These are phyloP conservation scores for Hirtodrosophila cameraria DNA, from an alignment of 2,888 invertebrate species.

Conservation along the genomic window DNA sequence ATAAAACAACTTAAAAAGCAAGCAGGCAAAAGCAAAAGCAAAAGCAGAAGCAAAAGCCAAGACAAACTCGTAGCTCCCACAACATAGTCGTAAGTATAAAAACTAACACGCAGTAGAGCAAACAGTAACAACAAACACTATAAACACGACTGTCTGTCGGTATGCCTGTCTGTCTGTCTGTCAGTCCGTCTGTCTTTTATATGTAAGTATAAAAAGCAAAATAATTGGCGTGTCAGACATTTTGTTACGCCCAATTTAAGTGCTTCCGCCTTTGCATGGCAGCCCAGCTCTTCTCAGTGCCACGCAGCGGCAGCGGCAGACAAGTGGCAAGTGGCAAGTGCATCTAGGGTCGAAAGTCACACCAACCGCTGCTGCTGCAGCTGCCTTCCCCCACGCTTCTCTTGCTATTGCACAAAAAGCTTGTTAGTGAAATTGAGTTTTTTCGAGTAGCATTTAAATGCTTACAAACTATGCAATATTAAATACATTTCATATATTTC, in stretches of 20 bases:
- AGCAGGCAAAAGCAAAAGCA: slow-evolving; percentile 65
- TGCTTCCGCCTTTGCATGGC: slow-evolving; percentile 65
- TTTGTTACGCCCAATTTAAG: slow-evolving; percentile 77
- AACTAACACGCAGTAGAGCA: slow-evolving; percentile 66
- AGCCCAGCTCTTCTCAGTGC: slow-evolving; percentile 22
- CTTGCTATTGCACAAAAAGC: background rate
- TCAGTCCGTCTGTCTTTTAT: slow-evolving; percentile 38
- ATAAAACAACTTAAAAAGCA: slow-evolving; percentile 69
- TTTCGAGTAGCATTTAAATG: slow-evolving; percentile 30
- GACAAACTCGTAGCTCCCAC: slow-evolving; percentile 31
- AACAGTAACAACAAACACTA: slow-evolving; percentile 16
- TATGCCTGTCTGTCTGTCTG: slow-evolving; percentile 16
- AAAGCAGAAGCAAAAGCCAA: slow-evolving; percentile 53
- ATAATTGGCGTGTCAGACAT: slow-evolving; percentile 79
- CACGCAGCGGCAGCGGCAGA: slow-evolving; percentile 19
- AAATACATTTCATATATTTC: slow-evolving; percentile 11
- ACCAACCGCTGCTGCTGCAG: slow-evolving; percentile 15
- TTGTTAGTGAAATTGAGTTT: slow-evolving; percentile 28
- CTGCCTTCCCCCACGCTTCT: background rate
- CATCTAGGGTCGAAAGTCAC: slow-evolving; percentile 47
- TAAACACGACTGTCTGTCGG: slow-evolving; percentile 12
- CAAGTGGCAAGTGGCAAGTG: slow-evolving; percentile 45
- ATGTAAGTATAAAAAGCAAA: slow-evolving; percentile 76
- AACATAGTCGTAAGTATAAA: slow-evolving; percentile 45
- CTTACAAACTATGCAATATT: slow-evolving; percentile 22